Evolutionary conservation across 2,888 invertebrate genomes (phyloP).

Genomic region (Tuta absoluta): DNA sequence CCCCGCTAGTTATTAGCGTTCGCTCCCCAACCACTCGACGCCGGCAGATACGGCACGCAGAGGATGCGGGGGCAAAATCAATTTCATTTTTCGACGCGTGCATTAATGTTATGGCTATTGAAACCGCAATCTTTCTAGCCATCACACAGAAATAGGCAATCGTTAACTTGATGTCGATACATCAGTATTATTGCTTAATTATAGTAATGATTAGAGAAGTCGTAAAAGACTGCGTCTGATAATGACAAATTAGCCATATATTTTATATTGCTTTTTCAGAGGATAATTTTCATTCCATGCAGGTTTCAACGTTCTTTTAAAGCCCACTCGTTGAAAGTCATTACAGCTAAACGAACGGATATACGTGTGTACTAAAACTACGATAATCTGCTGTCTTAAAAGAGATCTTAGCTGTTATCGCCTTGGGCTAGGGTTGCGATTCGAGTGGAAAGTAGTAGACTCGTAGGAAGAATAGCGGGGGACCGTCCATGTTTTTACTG

Average conservation of each 20-base stretch:
- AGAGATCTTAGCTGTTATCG: conserved; percentile 34
- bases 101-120: conserved; percentile 70
- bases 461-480: conserved; percentile 30
- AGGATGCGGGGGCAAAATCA: conserved; percentile 73
- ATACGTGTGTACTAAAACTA: conserved; percentile 45
- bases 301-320: conserved; percentile 61
- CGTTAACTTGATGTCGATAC: neutral
- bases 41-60: conserved; percentile 78
- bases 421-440: conserved; percentile 45
- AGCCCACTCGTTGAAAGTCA: conserved; percentile 72
- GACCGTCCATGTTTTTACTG: conserved; percentile 67
- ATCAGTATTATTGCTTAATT: neutral
- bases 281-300: conserved; percentile 53
- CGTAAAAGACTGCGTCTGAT: neutral
- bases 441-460: conserved; percentile 35
- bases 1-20: conserved; percentile 76
- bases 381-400: conserved; percentile 32
- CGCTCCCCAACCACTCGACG: conserved; percentile 73
- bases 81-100: conserved; percentile 80
- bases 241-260: conserved; percentile 27
- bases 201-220: neutral
- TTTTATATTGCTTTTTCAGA: conserved; percentile 50
- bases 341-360: conserved; percentile 70
- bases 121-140: conserved; percentile 47
- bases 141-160: conserved; percentile 18